Evolutionary conservation across 2,113 vertebrate genomes (phyloP).

Genomic region (Silurus meridionalis): DNA sequence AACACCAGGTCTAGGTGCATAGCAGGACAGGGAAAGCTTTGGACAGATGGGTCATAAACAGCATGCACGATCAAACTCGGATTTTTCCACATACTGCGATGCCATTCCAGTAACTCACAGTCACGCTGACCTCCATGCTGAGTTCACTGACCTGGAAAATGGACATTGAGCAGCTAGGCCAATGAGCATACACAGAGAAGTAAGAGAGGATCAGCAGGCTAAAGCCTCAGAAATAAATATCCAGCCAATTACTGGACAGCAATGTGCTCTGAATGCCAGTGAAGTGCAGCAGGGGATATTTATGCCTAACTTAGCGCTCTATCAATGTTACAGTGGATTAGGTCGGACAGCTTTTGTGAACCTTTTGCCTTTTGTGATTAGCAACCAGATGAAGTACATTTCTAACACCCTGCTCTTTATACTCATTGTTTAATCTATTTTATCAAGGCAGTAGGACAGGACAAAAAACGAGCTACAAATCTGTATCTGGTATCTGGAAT

Average conservation of each 20-base stretch:
- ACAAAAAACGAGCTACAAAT: neutral
- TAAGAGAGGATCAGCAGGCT: slow-evolving; percentile 35
- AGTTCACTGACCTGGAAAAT: slow-evolving; percentile 72
- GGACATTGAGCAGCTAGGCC: slow-evolving; percentile 51
- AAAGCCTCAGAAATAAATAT: slow-evolving; percentile 69
- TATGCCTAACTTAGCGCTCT: slow-evolving; percentile 63
- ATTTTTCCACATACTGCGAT: slow-evolving; percentile 34
- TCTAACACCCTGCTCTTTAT: neutral
- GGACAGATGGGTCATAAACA: neutral
- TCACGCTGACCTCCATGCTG: slow-evolving; percentile 60
- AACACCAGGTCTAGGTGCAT: neutral
- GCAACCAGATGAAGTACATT: slow-evolving; percentile 3
- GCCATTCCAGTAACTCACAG: slow-evolving; percentile 38
- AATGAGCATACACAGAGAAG: slow-evolving; percentile 6
- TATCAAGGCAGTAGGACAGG: neutral
- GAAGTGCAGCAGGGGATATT: slow-evolving; percentile 63
- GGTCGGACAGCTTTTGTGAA: neutral
- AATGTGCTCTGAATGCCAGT: slow-evolving; percentile 66
- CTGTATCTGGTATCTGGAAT: no score
- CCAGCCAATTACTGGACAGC: slow-evolving; percentile 78
- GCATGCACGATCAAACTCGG: neutral
- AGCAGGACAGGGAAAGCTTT: neutral
- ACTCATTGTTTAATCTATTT: neutral
- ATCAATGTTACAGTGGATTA: slow-evolving; percentile 62
- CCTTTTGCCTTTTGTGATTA: slow-evolving; percentile 16